Conservation (phyloP, 1,140 invertebrate species). For the Augochlora pura region DNA sequence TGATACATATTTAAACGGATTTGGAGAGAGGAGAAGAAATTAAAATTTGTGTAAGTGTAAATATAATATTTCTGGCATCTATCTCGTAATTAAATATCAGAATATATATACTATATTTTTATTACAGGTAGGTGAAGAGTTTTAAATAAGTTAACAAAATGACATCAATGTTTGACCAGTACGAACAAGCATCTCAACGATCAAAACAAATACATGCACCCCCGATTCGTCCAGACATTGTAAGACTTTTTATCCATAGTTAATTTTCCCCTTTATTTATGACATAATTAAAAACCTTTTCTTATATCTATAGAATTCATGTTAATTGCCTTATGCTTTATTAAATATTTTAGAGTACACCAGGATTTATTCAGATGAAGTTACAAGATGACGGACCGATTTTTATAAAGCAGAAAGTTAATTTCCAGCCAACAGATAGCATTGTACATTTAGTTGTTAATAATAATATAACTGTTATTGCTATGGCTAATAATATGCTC, state of each 20-base stretch:
- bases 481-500: conserved; percentile 90
- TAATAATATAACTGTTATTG: conserved; percentile 91
- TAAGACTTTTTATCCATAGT: conserved; percentile 63
- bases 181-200: conserved; percentile 86
- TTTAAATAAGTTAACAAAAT: conserved; percentile 74
- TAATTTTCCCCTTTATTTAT: conserved; percentile 9
- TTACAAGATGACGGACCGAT: conserved; percentile 87
- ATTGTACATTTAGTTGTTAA: conserved; percentile 90
- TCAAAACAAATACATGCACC: conserved; percentile 72
- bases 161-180: conserved; percentile 90
- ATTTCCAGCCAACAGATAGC: conserved; percentile 87
- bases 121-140: neutral
- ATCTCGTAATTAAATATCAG: neutral
- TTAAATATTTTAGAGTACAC: conserved; percentile 76
- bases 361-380: conserved; percentile 86
- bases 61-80: neutral
- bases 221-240: conserved; percentile 78
- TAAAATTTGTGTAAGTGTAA: neutral
- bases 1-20: neutral
- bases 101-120: neutral
- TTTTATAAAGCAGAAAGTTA: conserved; percentile 89
- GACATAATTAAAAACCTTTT: conserved; percentile 10
- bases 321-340: neutral
- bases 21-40: neutral
- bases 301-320: neutral